Evolutionary conservation across 1,140 invertebrate genomes (phyloP), one percentile per base, ranked within the genome.

Genomic region (Brachionus rubens): DNA sequence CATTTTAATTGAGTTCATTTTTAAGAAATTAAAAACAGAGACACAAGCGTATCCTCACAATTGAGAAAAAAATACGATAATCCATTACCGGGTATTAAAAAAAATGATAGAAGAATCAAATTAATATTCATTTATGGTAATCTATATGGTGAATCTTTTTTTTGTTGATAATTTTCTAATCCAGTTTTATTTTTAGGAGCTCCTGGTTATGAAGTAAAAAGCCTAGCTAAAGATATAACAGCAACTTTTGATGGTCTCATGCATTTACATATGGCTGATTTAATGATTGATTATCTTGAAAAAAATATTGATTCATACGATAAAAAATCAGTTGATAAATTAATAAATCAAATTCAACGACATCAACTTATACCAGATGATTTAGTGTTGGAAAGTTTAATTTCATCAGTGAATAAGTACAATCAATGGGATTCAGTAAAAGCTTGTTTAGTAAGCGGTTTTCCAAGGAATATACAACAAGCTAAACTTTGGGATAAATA

Each of bases 101-200:
- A 16, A 40, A 72, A 19, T 36, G 2, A 24, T n/a, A 16, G 24
- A 26, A 72, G 33, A 72, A 21, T 48, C n/a, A 48, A 72, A 30
- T n/a, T 72, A 19, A 72, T 72, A n/a, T 72, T 50, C 41, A 19
- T 72, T 0, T 50, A 30, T 4, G 68, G 68, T 72, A 50, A 50
- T 12, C 33, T 33, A 9, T n/a, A 10, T n/a, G 10, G 12, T 19
- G 30, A 50, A 72, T 5, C 10, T 40, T 21, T 0, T 16, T 33
- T 40, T 2, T 7, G 9, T 36, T 36, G 33, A 36, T 50, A 24
- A 14, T 41, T 54, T 40, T 41, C 19, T 24, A 33, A 19, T 46
- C 2, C 26, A 47, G 30, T 16, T 46, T 19, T 24, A 1, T 48
- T 54, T 0, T 26, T 30, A 72, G 30, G 30, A 50, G 26, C 68